Conservation (phyloP, 2,888 invertebrate species). For the Ennomos quercinarius region DNA sequence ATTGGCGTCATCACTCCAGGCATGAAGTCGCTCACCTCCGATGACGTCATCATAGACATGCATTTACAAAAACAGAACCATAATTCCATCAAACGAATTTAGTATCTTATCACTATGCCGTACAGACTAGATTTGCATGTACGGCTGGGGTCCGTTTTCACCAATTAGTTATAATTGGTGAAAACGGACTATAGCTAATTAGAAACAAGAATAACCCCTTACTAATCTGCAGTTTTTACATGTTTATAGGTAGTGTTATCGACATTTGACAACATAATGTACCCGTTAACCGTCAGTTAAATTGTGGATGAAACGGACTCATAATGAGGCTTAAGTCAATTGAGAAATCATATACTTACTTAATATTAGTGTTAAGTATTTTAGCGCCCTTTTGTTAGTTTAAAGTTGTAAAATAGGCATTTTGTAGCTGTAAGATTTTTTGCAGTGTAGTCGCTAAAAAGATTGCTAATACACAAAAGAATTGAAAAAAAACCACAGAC, state of each 20-base stretch:
- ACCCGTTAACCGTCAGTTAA: constrained; percentile 3
- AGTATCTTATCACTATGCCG: constrained; percentile 40
- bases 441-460: not conserved
- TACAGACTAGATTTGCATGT: constrained; percentile 17
- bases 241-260: too few species aligned
- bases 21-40: constrained; percentile 79
- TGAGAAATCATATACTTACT: not conserved
- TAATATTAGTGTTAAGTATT: constrained; percentile 9
- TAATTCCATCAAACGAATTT: constrained; percentile 57
- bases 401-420: constrained; percentile 25
- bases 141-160: constrained; percentile 8
- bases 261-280: too few species aligned
- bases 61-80: constrained; percentile 70
- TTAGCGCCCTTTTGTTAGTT: constrained; percentile 8
- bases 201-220: too few species aligned
- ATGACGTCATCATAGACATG: constrained; percentile 87
- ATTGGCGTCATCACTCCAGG: constrained; percentile 67
- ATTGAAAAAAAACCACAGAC: too few species aligned
- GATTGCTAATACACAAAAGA: too few species aligned
- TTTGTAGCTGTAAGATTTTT: constrained; percentile 27
- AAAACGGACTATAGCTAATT: too few species aligned
- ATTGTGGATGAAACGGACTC: not conserved
- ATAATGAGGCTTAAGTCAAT: constrained; percentile 19
- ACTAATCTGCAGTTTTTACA: too few species aligned
- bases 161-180: too few species aligned